Conservation (phyloP, 2,113 vertebrate species). For the Apteryx mantelli region DNA sequence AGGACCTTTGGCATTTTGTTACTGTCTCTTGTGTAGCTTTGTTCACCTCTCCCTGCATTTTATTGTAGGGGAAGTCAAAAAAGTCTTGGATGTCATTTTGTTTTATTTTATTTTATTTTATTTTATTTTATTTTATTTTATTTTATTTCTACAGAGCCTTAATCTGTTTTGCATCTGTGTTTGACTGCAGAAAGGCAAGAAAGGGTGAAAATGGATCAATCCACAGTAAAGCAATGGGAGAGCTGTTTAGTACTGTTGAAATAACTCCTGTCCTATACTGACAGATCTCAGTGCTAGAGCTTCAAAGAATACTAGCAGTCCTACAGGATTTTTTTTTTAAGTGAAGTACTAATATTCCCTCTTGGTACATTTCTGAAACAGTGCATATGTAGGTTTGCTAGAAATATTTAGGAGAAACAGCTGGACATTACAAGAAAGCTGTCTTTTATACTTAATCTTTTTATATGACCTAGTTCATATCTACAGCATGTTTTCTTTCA, state of each 20-base stretch:
- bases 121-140: background rate
- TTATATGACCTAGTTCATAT: constrained; percentile 48
- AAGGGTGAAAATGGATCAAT: constrained; percentile 47
- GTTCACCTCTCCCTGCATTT: constrained; percentile 19
- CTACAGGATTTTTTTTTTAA: constrained; percentile 46
- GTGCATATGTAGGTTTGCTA: constrained; percentile 61
- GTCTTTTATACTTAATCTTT: constrained; percentile 71
- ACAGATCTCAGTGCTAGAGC: constrained; percentile 64
- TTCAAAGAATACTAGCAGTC: constrained; percentile 56
- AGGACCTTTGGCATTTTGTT: constrained; percentile 40
- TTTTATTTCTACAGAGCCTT: constrained; percentile 31
- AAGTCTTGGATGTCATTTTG: background rate
- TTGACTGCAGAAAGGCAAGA: constrained; percentile 48
- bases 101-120: background rate
- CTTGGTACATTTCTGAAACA: constrained; percentile 75
- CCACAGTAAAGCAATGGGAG: constrained; percentile 39
- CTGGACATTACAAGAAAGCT: constrained; percentile 67
- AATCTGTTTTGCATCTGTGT: constrained; percentile 75
- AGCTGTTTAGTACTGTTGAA: constrained; percentile 63
- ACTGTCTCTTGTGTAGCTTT: background rate
- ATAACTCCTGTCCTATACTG: constrained; percentile 78
- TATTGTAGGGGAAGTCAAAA: background rate
- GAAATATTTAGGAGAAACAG: constrained; percentile 76
- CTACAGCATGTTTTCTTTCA: constrained; percentile 49
- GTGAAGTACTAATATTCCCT: constrained; percentile 73